Conservation (phyloP, 1,140 invertebrate genomes). For the Bombus cullumanus region DNA sequence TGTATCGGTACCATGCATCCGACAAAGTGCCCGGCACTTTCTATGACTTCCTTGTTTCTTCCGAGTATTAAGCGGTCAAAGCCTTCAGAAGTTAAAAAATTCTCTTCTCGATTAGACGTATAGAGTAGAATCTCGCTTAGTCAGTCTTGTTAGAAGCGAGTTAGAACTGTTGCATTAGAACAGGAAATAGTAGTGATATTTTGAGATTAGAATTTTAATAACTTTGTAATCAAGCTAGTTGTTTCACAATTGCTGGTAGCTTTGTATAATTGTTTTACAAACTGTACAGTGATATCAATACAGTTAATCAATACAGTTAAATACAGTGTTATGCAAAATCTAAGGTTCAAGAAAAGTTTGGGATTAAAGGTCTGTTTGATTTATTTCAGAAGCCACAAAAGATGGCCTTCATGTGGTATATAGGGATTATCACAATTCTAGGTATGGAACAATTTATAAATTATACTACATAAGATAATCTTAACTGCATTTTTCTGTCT, state of each 20-base stretch:
- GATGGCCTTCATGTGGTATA: constrained; percentile 39
- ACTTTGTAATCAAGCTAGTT: no score
- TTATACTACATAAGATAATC: background rate
- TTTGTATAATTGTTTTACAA: background rate
- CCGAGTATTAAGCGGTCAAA: constrained; percentile 29
- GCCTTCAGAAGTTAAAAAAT: constrained; percentile 48
- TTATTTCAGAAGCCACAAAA: constrained; percentile 39
- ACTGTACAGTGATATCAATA: background rate
- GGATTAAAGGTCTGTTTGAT: background rate
- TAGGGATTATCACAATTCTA: constrained; percentile 39
- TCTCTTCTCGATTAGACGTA: background rate
- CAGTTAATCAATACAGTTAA: no score
- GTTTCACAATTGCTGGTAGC: background rate
- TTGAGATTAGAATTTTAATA: background rate
- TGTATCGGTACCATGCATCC: constrained; percentile 39
- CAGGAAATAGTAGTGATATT: background rate
- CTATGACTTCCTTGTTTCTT: constrained; percentile 26
- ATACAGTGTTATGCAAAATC: no score
- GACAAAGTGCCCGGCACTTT: constrained; percentile 21
- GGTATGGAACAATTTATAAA: constrained; percentile 33
- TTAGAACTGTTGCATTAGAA: background rate
- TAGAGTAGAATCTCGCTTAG: background rate
- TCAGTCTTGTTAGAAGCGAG: background rate
- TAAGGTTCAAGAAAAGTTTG: background rate
- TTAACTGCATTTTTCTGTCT: background rate